These are phyloP conservation scores for Apamea monoglypha DNA, from an alignment of 2,888 invertebrate genomes.

Conservation along the genomic window DNA sequence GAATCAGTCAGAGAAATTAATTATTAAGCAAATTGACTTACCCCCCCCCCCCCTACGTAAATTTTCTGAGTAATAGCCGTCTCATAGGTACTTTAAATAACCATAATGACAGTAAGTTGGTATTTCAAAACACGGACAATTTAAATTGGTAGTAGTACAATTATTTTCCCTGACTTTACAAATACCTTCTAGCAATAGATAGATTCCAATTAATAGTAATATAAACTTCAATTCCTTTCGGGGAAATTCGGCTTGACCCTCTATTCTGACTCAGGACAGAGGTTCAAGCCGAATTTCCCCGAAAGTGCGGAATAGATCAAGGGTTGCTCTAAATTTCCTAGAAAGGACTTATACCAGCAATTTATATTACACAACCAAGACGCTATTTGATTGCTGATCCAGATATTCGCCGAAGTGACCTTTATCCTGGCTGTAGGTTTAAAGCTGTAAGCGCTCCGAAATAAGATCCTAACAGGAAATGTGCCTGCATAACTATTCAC, in stretches of 20 bases:
- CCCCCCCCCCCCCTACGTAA: too few relatives aligned
- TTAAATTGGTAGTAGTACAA: background rate
- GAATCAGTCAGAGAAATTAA: background rate
- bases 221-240: background rate
- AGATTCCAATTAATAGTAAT: too few relatives aligned
- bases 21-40: background rate
- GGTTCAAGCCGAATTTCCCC: background rate
- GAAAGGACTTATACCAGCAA: background rate
- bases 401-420: background rate
- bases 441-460: background rate
- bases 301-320: background rate
- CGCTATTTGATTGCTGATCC: background rate
- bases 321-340: background rate
- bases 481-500: background rate
- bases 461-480: background rate
- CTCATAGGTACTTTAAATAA: too few relatives aligned
- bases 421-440: background rate
- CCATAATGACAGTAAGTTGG: background rate
- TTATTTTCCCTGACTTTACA: background rate
- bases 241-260: background rate
- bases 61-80: too few relatives aligned
- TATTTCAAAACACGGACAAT: background rate
- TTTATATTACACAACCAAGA: background rate
- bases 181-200: background rate
- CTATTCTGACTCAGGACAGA: background rate